Evolutionary conservation across 2,888 invertebrate genomes (phyloP).

Genomic region (Catocala fraxini): DNA sequence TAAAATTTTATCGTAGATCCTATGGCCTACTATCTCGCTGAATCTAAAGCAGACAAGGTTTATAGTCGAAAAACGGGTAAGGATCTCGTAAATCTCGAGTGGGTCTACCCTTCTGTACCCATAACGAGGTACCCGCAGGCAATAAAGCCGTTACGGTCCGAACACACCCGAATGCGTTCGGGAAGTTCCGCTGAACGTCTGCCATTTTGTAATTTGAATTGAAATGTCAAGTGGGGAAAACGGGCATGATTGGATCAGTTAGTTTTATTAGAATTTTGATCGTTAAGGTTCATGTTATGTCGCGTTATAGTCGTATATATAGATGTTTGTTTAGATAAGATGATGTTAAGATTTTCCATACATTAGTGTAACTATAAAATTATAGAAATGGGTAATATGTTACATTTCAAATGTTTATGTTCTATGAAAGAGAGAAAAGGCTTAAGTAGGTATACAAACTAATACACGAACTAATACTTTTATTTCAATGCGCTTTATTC

Average conservation of each 20-base stretch:
- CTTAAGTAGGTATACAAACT: too few species aligned
- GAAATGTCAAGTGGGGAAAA: conserved; percentile 58
- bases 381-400: too few species aligned
- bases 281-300: conserved; percentile 21
- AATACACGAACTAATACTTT: too few species aligned
- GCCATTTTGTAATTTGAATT: conserved; percentile 55
- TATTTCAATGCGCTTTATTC: too few species aligned
- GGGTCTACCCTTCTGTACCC: conserved; percentile 30
- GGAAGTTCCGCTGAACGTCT: conserved; percentile 38
- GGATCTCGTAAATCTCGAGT: conserved; percentile 52
- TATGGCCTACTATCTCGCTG: conserved; percentile 10
- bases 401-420: too few species aligned
- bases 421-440: too few species aligned
- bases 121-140: conserved; percentile 53
- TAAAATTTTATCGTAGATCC: conserved; percentile 9
- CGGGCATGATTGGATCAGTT: conserved; percentile 51
- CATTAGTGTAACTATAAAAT: too few species aligned
- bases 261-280: conserved; percentile 54
- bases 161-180: conserved; percentile 46
- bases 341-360: too few species aligned
- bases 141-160: conserved; percentile 57
- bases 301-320: background rate
- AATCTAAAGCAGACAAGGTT: conserved; percentile 27
- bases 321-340: background rate
- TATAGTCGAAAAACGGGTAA: conserved; percentile 32